Evolutionary conservation across 35 echinoderm and acorn worm species (phyloP), one percentile per base, ranked within the genome.

Genomic region (Antedon bifida): DNA sequence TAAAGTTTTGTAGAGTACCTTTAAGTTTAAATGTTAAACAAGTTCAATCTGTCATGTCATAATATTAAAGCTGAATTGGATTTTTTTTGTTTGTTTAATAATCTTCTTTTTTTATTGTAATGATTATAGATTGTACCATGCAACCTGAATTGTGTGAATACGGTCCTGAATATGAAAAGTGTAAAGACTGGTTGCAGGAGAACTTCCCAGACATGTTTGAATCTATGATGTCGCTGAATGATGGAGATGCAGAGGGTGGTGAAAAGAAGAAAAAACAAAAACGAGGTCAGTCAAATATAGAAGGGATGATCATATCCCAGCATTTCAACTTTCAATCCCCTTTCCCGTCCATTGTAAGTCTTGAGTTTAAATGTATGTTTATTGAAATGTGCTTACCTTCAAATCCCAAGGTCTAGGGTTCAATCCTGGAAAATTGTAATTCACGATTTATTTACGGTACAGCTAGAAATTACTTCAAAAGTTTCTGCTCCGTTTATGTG

Each of bases 231-330:
- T 31, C 81, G 16, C 26, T 92, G 26, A 85, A 84, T 75, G 95
- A 87, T 26, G 84, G 82, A 0, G 83, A 85, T 34, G 88, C 79
- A 17, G 87, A 88, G 56, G 85, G 79, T 10, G 88, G 87, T 26
- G 84, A 92, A 0, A 87, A 86, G 28, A 93, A 90, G 35, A 99
- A 99, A 78, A 83, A 85, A 75, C 95, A 99, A 76, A 99, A 99
- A 76, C 74, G 95, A 93, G 95, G 95, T 99, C 31, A 78, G 84
- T 30, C 23, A 9, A n/a, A n/a, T n/a, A n/a, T n/a, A n/a, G n/a
- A n/a, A 30, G 29, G 16, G 74, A n/a, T n/a, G n/a, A n/a, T n/a
- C 11, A 13, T 26, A 56, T 11, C 11, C 11, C 11, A 13, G 11
- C 11, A 13, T 11, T 56, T 13, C 46, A 56, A 11, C 11, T 26